phyloP scores from a whole-genome alignment of 1,140 invertebrate species.

The Atta cephalotes region DNA sequence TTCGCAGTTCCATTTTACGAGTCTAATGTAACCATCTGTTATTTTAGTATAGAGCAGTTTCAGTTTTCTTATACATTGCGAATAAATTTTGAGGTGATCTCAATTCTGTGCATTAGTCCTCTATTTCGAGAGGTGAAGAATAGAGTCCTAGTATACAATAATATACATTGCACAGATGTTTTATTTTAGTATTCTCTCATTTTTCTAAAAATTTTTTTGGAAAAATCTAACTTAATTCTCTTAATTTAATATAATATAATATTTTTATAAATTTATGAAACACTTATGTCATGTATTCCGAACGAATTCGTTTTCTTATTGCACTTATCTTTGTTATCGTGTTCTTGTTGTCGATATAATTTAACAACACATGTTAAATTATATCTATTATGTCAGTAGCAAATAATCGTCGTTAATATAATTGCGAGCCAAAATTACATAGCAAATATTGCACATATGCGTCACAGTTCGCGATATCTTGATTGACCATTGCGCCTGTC shows the following conservation, averaged over 20 bases:
- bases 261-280: background rate
- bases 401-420: background rate
- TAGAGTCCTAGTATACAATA: background rate
- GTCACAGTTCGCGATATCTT: constrained; percentile 21
- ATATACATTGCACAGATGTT: background rate
- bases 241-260: background rate
- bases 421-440: constrained; percentile 18
- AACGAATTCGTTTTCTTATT: background rate
- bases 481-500: constrained; percentile 31
- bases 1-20: constrained; percentile 9
- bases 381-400: background rate
- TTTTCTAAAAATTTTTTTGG: too few species aligned
- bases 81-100: constrained; percentile 2
- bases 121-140: background rate
- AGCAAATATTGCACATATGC: background rate
- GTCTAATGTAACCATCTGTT: constrained; percentile 24
- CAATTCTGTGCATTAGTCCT: background rate
- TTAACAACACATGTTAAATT: background rate
- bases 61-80: background rate
- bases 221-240: background rate
- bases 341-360: background rate
- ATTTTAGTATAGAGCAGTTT: constrained; percentile 2
- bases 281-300: background rate
- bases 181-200: background rate
- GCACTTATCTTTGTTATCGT: too few species aligned